A percentile compares a stretch with the other conserved stretches of the same genome.
Evolutionary conservation across 2,888 invertebrate species (phyloP).

Genomic region (Chrysotoxum bicinctum): DNA sequence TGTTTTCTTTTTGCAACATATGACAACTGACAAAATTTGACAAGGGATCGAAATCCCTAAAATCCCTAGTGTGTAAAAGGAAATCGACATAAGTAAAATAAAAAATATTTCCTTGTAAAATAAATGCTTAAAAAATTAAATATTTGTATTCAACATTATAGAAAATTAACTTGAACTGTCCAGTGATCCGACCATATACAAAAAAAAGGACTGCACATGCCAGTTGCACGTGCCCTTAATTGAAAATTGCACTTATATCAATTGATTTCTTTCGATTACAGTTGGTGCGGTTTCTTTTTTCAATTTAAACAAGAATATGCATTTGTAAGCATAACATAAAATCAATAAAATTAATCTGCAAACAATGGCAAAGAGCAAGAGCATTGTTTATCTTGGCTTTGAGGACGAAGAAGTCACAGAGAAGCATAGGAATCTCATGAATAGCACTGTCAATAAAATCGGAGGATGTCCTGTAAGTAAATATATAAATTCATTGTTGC

Average conservation of each 20-base stretch:
- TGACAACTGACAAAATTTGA: too few relatives aligned
- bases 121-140: too few relatives aligned
- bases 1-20: too few relatives aligned
- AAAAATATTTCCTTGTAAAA: too few relatives aligned
- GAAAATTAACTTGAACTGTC: background rate
- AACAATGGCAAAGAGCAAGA: slow-evolving; percentile 82
- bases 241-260: slow-evolving; percentile 49
- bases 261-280: slow-evolving; percentile 51
- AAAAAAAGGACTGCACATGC: slow-evolving; percentile 8
- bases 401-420: slow-evolving; percentile 90
- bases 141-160: background rate
- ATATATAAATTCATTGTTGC: slow-evolving; percentile 35
- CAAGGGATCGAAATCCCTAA: too few relatives aligned
- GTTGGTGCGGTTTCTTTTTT: background rate
- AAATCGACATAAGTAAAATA: too few relatives aligned
- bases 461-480: slow-evolving; percentile 89
- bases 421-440: slow-evolving; percentile 85
- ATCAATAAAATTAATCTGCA: background rate
- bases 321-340: slow-evolving; percentile 9
- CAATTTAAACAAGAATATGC: slow-evolving; percentile 26
- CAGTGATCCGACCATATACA: background rate
- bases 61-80: too few relatives aligned
- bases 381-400: slow-evolving; percentile 88
- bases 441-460: slow-evolving; percentile 90
- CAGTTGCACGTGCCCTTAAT: slow-evolving; percentile 57